Percentiles rank a stretch among this genome's conserved stretches.
Evolutionary conservation across 2,888 invertebrate genomes (phyloP).

Genomic region (Acanthococcus lagerstroemiae): DNA sequence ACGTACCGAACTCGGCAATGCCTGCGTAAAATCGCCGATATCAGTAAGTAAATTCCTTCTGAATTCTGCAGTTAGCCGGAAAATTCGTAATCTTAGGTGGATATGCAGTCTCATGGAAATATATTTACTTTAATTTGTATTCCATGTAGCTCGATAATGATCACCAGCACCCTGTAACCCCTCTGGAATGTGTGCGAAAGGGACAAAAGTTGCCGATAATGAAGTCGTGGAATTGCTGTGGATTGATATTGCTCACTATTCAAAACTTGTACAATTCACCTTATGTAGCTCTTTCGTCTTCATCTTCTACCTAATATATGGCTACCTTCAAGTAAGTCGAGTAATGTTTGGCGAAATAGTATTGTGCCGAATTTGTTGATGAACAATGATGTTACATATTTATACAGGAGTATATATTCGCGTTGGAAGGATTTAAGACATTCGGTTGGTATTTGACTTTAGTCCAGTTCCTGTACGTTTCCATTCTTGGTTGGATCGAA

Average conservation of each 20-base stretch:
- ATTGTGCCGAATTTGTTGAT: constrained; percentile 5
- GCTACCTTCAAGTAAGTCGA: constrained; percentile 61
- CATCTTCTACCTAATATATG: constrained; percentile 78
- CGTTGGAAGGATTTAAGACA: constrained; percentile 75
- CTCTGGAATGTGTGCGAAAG: too few relatives aligned
- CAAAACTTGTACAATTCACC: constrained; percentile 59
- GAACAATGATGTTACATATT: constrained; percentile 3
- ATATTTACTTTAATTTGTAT: too few relatives aligned
- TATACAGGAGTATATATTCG: constrained; percentile 73
- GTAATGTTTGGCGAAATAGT: not conserved
- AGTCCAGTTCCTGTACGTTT: constrained; percentile 81
- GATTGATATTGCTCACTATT: constrained; percentile 58
- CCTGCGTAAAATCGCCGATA: too few relatives aligned
- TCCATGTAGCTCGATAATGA: too few relatives aligned
- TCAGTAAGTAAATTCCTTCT: too few relatives aligned
- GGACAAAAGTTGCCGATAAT: not conserved
- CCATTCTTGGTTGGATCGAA: constrained; percentile 68
- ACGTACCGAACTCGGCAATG: too few relatives aligned
- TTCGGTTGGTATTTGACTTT: constrained; percentile 88
- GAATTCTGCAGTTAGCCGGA: too few relatives aligned
- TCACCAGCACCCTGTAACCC: too few relatives aligned
- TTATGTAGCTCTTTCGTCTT: constrained; percentile 72
- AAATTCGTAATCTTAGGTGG: too few relatives aligned
- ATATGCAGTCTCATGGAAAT: too few relatives aligned
- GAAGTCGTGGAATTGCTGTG: constrained; percentile 47